Base-by-base conservation (phyloP, 2,888 invertebrate species). In the Crossocerus cetratus region DNA sequence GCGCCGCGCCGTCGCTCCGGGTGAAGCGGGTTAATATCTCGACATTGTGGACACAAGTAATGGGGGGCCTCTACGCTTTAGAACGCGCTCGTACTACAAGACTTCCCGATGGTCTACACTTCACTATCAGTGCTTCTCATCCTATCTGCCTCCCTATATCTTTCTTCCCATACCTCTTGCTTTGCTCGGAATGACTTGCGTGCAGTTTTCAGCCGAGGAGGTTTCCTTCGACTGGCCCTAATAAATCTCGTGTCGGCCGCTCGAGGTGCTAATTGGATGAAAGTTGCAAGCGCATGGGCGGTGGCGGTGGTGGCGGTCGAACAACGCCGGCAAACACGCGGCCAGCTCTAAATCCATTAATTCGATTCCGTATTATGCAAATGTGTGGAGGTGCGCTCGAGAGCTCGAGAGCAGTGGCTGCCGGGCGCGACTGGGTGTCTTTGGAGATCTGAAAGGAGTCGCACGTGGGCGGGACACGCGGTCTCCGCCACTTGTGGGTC, bases 31-130 rank as follows among this genome's bases (percentile, higher is more conserved):
- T 86, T 86, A 86, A 86, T 86, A 86, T 86, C 86, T 86, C 84
- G 85, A 86, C 86, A 87, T 86, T 87, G 86, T 87, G 86, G 86
- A 87, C 86, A 87, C 86, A 87, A 86, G 86, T 86, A 86, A 86
- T 86, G 86, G 86, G 84, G 32, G 82, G 71, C 77, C 78, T 78
- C 83, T 84, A 81, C 81, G 82, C 84, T 71, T 77, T 69, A 69
- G 72, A 74, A 82, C 78, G 82, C 77, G n/a, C 85, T 82, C 68
- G 77, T 77, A 32, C 32, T 32, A 32, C 32, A 32, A 32, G 32
- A 4, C 32, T 32, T 32, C 32, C 78, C 79, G 80, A 73, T 83
- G 78, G 74, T 74, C 76, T 59, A 59, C 67, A 75, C 73, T 74
- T 73, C 78, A 58, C 72, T 71, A 71, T 79, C 78, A 56, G 70